Evolutionary conservation across 2,113 vertebrate species (phyloP), one percentile per base, ranked within the genome.

Genomic region (Brachyhypopomus gauderio): DNA sequence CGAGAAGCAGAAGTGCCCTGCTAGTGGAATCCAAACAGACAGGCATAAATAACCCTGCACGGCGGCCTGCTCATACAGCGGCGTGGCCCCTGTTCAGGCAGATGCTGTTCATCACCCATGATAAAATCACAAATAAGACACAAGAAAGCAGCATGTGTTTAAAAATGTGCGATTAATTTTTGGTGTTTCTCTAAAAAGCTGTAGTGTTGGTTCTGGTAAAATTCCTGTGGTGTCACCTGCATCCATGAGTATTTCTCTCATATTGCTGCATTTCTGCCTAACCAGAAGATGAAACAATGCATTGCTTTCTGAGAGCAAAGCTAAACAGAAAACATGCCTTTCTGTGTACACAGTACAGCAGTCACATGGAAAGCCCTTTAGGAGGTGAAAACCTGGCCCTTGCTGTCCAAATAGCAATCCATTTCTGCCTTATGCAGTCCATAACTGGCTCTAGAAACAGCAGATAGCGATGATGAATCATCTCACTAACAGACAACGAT

Each of bases 401-500:
- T 36, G 25, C 38, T n/a, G 22, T 27, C 27, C 25, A 64, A 48
- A 48, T 19, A 69, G 11, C 19, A 22, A 20, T 30, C 30, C 30
- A 30, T 30, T 30, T 2, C 30, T 30, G 30, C 2, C 30, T 30
- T 30, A 30, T 30, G 1, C 4, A 5, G 58, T 19, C 14, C 52
- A 78, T 14, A 69, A 48, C 64, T 38, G 20, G 14, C 27, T 17
- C 9, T n/a, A 55, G 25, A 77, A 64, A 30, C 62, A 56, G 19
- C 22, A 17, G 20, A 27, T 11, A 59, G 14, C 2, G n/a, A 55
- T 12, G 70, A 41, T 58, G 30, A 41, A 78, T 41, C 30, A 58
- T 70, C 22, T 71, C 64, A 22, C n/a, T 78, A 69, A 23, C n/a
- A 30, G 64, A 58, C 20, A 56, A 38, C 48, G n/a, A 59, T 59